Conservation (phyloP, 2,888 invertebrate species). For the Sipha maydis region DNA sequence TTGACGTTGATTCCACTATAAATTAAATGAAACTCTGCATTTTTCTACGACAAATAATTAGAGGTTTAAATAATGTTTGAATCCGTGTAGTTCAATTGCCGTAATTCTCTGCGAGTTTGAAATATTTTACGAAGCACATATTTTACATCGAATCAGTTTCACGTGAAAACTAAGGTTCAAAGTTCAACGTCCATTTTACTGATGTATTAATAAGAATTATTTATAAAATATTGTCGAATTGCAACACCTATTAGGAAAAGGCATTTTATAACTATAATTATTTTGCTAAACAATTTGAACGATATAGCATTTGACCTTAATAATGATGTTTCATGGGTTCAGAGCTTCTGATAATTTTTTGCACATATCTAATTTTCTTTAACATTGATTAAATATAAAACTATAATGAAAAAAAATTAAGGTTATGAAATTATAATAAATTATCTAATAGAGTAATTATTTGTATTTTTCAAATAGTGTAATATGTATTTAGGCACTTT, state of each 20-base stretch:
- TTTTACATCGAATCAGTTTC: not conserved
- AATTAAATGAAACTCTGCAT: not conserved
- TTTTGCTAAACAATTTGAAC: slow-evolving; percentile 8
- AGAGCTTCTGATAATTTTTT: slow-evolving; percentile 2
- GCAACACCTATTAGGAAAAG: not conserved
- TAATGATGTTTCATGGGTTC: not conserved
- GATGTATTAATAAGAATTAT: not conserved
- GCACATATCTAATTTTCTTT: not conserved
- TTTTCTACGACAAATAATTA: not conserved
- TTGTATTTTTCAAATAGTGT: too few relatives aligned
- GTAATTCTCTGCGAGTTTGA: not conserved
- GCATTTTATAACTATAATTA: slow-evolving; percentile 8
- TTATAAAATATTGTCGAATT: not conserved
- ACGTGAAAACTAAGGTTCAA: not conserved
- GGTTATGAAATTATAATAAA: too few relatives aligned
- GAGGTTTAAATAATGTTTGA: not conserved
- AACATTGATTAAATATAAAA: not conserved
- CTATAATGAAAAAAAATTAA: too few relatives aligned
- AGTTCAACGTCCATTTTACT: not conserved
- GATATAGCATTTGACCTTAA: slow-evolving; percentile 1
- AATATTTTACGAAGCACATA: not conserved
- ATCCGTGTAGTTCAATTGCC: not conserved
- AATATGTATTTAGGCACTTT: not conserved
- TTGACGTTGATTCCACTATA: not conserved
- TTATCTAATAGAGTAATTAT: too few relatives aligned